A percentile compares a stretch with the other conserved stretches of the same genome.
Evolutionary conservation across 2,888 invertebrate species (phyloP).

Genomic region (Caenorhabditis virilis): DNA sequence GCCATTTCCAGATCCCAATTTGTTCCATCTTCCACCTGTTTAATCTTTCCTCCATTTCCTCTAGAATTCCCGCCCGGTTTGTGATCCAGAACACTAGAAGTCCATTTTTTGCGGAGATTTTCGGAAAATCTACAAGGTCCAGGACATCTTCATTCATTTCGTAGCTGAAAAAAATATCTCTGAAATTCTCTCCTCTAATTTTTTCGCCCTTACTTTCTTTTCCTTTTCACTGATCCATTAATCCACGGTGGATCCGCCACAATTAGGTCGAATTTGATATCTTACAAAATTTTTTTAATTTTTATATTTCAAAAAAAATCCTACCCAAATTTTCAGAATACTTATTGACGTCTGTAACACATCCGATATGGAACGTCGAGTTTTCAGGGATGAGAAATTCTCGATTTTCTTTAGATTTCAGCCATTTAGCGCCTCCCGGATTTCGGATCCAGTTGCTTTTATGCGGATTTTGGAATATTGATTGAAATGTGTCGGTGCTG

Average conservation of each 20-base stretch:
- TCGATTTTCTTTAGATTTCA: not conserved
- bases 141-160: conserved; percentile 80
- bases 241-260: conserved; percentile 94
- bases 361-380: conserved; percentile 33
- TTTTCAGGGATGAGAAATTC: conserved; percentile 26
- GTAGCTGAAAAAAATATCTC: conserved; percentile 74
- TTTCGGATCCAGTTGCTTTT: conserved; percentile 17
- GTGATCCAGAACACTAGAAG: conserved; percentile 90
- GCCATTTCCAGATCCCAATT: conserved; percentile 76
- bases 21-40: conserved; percentile 80
- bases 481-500: conserved; percentile 17
- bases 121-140: conserved; percentile 77
- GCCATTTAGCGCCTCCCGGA: not conserved
- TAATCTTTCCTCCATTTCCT: conserved; percentile 76
- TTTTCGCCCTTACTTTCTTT: conserved; percentile 66
- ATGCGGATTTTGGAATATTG: too few species aligned
- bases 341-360: conserved; percentile 17
- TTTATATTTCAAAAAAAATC: not conserved
- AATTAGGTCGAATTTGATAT: conserved; percentile 77
- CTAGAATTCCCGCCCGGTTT: conserved; percentile 74
- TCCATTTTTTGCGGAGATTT: conserved; percentile 75
- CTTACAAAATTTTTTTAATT: not conserved
- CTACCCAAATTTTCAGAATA: conserved; percentile 18
- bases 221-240: conserved; percentile 87
- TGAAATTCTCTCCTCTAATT: not conserved